Evolutionary conservation across 2,888 invertebrate genomes (phyloP).

Genomic region (Nephrotoma guestfalica): DNA sequence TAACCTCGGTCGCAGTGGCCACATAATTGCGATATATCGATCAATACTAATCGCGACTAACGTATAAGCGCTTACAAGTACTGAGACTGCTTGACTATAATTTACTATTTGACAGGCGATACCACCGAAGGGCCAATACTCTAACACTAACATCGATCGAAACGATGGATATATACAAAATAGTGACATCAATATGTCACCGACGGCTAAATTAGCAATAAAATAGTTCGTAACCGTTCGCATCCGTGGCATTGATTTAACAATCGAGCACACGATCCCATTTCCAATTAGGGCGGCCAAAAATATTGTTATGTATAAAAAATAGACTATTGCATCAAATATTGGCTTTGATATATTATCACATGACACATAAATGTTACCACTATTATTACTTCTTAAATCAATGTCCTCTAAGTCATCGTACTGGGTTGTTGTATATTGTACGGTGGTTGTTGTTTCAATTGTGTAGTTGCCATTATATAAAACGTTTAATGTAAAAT

Average conservation of each 20-base stretch:
- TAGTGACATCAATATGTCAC: slow-evolving; percentile 78
- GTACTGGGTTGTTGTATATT: background rate
- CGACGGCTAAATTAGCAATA: slow-evolving; percentile 76
- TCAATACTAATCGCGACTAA: slow-evolving; percentile 82
- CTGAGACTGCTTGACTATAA: slow-evolving; percentile 68
- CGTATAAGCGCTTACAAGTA: slow-evolving; percentile 77
- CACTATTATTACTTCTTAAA: slow-evolving; percentile 13
- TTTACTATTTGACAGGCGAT: slow-evolving; percentile 70
- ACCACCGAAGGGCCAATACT: slow-evolving; percentile 80
- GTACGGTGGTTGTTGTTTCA: background rate
- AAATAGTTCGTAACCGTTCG: slow-evolving; percentile 86
- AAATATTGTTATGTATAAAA: slow-evolving; percentile 58
- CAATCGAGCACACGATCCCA: slow-evolving; percentile 73
- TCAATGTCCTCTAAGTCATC: background rate
- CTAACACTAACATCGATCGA: slow-evolving; percentile 59
- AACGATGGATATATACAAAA: slow-evolving; percentile 88
- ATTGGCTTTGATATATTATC: slow-evolving; percentile 32
- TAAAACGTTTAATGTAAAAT: background rate
- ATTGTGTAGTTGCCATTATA: background rate
- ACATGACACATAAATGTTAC: slow-evolving; percentile 2
- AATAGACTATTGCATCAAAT: slow-evolving; percentile 49
- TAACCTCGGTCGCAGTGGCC: slow-evolving; percentile 68
- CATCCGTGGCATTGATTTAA: slow-evolving; percentile 71
- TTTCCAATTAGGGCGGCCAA: slow-evolving; percentile 57
- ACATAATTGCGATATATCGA: slow-evolving; percentile 80